phyloP scores from a whole-genome alignment of 2,113 vertebrate species.

The Asarcornis scutulata region DNA sequence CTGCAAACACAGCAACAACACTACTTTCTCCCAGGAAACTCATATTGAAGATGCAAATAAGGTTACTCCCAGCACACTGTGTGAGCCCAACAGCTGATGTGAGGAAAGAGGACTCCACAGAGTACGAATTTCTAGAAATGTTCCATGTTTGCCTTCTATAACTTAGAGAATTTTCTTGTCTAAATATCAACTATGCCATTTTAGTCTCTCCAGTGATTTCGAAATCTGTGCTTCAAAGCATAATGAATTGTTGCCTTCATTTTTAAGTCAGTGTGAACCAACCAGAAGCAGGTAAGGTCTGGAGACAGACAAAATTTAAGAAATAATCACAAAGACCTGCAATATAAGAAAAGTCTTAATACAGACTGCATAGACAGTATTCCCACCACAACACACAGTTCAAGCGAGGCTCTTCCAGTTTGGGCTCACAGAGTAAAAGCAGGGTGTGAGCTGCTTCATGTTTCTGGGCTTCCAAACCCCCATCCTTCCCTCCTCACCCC shows the following conservation, averaged over 20 bases:
- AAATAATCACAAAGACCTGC: background rate
- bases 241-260: background rate
- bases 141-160: background rate
- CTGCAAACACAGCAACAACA: background rate
- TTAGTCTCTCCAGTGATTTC: background rate
- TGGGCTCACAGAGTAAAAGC: background rate
- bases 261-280: background rate
- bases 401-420: background rate
- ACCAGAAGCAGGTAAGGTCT: background rate
- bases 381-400: background rate
- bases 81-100: fast-evolving
- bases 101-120: background rate
- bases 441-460: background rate
- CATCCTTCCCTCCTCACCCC: background rate
- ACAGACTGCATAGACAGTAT: background rate
- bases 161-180: background rate
- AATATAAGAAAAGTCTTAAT: background rate
- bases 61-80: background rate
- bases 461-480: background rate
- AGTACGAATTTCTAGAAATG: background rate
- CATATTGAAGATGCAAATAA: background rate
- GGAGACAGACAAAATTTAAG: background rate
- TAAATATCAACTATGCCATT: background rate
- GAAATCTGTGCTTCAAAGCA: background rate
- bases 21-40: background rate